These are phyloP conservation scores for Hybognathus amarus DNA, from an alignment of 2,797 vertebrate species.

Conservation along the genomic window DNA sequence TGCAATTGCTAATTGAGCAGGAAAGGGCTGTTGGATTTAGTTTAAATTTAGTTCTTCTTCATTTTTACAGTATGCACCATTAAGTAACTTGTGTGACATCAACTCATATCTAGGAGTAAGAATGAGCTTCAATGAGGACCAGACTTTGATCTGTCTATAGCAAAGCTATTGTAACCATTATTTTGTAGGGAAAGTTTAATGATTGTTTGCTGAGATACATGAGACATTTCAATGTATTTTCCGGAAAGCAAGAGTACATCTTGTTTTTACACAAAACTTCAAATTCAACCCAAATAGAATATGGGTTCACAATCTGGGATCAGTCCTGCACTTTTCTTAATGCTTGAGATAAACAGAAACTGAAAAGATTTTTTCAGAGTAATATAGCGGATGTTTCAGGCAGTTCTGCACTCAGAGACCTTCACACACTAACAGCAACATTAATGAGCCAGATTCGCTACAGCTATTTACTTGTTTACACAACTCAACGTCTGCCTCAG, in stretches of 20 bases:
- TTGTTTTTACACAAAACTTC: not conserved
- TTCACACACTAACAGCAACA: conserved; percentile 4
- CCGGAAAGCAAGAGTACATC: not conserved
- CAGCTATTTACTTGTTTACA: conserved; percentile 16
- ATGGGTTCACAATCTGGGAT: not conserved
- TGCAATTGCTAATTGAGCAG: not conserved
- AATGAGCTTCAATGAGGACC: not conserved
- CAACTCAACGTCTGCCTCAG: conserved; percentile 13
- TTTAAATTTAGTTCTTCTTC: not conserved
- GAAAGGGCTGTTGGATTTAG: not conserved
- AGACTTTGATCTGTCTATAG: not conserved
- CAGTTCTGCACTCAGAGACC: not conserved
- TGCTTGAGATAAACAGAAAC: not conserved
- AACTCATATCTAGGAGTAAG: not conserved
- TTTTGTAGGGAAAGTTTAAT: not conserved
- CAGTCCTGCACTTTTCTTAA: not conserved
- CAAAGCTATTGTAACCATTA: not conserved
- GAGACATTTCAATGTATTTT: not conserved
- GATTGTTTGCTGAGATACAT: not conserved
- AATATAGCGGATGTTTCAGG: conserved; percentile 1
- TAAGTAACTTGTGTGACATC: too few relatives aligned
- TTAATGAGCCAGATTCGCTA: conserved; percentile 23
- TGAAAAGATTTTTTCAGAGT: not conserved
- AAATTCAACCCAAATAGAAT: conserved; percentile 11
- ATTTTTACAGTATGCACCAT: too few relatives aligned